phyloP scores from a whole-genome alignment of 92 coral and sea anemone species.

The Porites lobata region DNA sequence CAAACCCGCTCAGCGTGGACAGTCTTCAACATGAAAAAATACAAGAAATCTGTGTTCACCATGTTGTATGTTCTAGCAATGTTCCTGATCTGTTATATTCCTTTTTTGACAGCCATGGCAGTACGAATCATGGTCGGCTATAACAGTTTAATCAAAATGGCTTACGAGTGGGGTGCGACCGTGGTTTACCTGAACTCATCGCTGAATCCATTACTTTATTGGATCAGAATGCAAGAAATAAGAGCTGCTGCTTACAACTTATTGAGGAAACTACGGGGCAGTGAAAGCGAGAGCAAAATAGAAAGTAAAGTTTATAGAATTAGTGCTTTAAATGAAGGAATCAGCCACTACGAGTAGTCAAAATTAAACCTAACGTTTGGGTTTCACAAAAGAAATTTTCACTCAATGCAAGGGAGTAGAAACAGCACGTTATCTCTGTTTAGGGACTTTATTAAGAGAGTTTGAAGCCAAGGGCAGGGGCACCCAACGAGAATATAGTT shows the following conservation, averaged over 20 bases:
- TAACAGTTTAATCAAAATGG: slow-evolving; percentile 14
- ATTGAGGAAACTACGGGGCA: slow-evolving; percentile 14
- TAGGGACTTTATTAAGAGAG: too few relatives aligned
- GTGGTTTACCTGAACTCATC: slow-evolving; percentile 47
- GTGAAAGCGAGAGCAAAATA: not conserved
- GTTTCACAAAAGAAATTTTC: too few relatives aligned
- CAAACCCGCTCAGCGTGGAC: slow-evolving; percentile 35
- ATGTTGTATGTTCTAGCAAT: slow-evolving; percentile 30
- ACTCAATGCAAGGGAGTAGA: too few relatives aligned
- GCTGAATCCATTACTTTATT: slow-evolving; percentile 35
- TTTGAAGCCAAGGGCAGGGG: too few relatives aligned
- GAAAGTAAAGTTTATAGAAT: slow-evolving; percentile 26
- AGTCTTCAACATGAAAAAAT: slow-evolving; percentile 35
- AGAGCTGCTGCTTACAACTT: slow-evolving; percentile 32
- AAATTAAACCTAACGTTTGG: too few relatives aligned
- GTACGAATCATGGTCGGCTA: slow-evolving; percentile 29
- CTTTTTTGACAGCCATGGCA: slow-evolving; percentile 40
- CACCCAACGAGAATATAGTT: too few relatives aligned
- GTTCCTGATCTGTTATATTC: slow-evolving; percentile 47
- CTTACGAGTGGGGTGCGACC: slow-evolving; percentile 51
- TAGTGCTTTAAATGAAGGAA: slow-evolving; percentile 7
- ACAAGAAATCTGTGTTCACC: slow-evolving; percentile 43
- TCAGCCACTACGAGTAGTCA: not conserved
- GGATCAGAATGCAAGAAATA: slow-evolving; percentile 50
- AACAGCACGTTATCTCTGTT: too few relatives aligned